These are phyloP conservation scores for Boleophthalmus pectinirostris DNA, from an alignment of 2,113 vertebrate genomes.

Conservation along the genomic window DNA sequence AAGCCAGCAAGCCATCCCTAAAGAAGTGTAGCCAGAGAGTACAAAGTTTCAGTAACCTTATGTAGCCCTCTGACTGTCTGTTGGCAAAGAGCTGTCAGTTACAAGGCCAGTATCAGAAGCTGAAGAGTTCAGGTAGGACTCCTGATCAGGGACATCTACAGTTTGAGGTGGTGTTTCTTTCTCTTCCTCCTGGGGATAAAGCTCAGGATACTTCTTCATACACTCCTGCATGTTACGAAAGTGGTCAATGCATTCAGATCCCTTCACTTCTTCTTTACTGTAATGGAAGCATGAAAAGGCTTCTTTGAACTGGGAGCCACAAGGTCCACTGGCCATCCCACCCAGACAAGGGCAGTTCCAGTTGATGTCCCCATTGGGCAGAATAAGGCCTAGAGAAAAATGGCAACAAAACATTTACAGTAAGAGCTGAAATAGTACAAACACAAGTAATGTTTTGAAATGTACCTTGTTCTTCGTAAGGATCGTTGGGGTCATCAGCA, in stretches of 20 bases:
- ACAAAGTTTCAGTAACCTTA: constrained; percentile 48
- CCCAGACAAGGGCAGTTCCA: constrained; percentile 98
- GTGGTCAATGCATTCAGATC: constrained; percentile 92
- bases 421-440: not conserved
- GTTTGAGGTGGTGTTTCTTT: constrained; percentile 64
- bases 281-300: constrained; percentile 98
- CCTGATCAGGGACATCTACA: constrained; percentile 14
- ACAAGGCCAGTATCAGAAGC: not conserved
- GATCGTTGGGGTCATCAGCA: constrained; percentile 93
- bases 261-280: constrained; percentile 93
- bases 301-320: constrained; percentile 95
- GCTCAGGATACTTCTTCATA: constrained; percentile 95
- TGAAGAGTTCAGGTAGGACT: constrained; percentile 42
- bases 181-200: constrained; percentile 94
- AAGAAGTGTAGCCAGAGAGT: constrained; percentile 26
- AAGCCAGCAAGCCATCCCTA: not conserved
- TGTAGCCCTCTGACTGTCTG: constrained; percentile 59
- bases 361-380: constrained; percentile 94
- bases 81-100: constrained; percentile 11
- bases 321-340: constrained; percentile 96
- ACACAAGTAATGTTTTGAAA: not conserved
- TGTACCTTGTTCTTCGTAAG: constrained; percentile 90
- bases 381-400: constrained; percentile 83
- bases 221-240: constrained; percentile 97
- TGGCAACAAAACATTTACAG: not conserved